Base-by-base conservation (phyloP, 1,140 invertebrate species). In the Globodera ellingtonae region DNA sequence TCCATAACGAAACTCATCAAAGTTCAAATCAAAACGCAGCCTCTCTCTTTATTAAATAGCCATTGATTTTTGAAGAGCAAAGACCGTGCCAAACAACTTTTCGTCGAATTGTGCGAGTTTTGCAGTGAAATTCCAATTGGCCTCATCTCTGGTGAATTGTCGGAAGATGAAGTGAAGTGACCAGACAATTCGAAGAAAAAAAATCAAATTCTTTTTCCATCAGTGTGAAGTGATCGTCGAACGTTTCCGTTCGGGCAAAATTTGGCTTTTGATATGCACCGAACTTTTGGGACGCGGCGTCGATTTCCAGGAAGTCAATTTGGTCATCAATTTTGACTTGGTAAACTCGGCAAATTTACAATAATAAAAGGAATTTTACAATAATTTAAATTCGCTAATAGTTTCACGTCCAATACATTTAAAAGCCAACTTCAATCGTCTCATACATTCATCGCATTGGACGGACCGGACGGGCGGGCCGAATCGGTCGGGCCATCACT, bases 261-360 rank as follows among this genome's bases (percentile, higher is more conserved):
- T 98, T 79, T 98, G 95, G 95, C 93, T 98, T 70, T 91, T 99
- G 35, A 95, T 99, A 82, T 98, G 96, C 90, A 98, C 97, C 6
- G 96, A 98, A 90, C 90, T 99, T 21, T 94, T 99, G 94, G 94
- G 94, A 9, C 92, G 97, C 84, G 97, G 97, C 85, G 95, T 99
- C 83, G 97, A 99, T 91, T 98, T 99, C 88, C 95, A 96, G 89
- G 95, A 94, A 13, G 95, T 99, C 44, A 97, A 96, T 91, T 91
- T 98, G 6, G 96, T 99, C 46, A 92, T 99, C 78, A 99, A 99
- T 91, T 99, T 97, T 90, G 97, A 99, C 91, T 95, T 98, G 88
- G 75, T 76, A 72, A 24, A n/a, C 18, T 18, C n/a, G 15, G 46
- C 50, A 21, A 73, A 47, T 10, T 21, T 21, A 67, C 1, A 67